Percentiles rank a stretch among this genome's conserved stretches.
Evolutionary conservation across 2,888 invertebrate genomes (phyloP).

Genomic region (Antheraea assamensis): DNA sequence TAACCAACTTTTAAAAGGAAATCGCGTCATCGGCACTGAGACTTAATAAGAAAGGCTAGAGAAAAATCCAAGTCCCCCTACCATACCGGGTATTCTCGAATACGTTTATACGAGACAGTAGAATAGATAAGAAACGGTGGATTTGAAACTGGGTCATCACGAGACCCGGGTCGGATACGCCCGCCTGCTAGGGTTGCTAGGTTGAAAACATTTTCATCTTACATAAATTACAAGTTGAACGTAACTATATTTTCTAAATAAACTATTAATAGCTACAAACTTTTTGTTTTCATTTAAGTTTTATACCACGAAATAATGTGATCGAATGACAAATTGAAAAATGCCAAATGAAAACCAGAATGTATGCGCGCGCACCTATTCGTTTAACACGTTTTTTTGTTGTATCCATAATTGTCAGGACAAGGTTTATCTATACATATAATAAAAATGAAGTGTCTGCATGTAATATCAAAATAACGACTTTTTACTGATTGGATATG

Average conservation of each 20-base stretch:
- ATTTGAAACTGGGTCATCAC: conserved; percentile 44
- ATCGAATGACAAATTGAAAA: too few species aligned
- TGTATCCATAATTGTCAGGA: too few species aligned
- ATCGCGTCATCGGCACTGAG: conserved; percentile 25
- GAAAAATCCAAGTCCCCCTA: conserved; percentile 29
- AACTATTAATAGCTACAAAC: not conserved
- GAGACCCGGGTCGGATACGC: conserved; percentile 37
- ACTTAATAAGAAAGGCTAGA: conserved; percentile 29
- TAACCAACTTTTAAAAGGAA: conserved; percentile 26
- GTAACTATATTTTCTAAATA: not conserved
- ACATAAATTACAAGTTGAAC: not conserved
- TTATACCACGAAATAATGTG: too few species aligned
- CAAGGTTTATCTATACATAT: too few species aligned
- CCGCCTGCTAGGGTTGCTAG: conserved; percentile 26
- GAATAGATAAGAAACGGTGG: conserved; percentile 38
- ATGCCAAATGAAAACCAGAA: too few species aligned
- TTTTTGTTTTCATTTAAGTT: not conserved
- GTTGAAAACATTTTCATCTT: conserved; percentile 1
- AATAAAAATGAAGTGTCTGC: too few species aligned
- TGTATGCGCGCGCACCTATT: too few species aligned
- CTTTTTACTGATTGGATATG: too few species aligned
- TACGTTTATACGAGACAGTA: conserved; percentile 29
- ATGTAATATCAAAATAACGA: too few species aligned
- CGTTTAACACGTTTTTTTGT: too few species aligned
- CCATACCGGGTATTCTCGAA: conserved; percentile 32